phyloP scores from a whole-genome alignment of 2,113 vertebrate genomes.

The Periophthalmus modestus region DNA sequence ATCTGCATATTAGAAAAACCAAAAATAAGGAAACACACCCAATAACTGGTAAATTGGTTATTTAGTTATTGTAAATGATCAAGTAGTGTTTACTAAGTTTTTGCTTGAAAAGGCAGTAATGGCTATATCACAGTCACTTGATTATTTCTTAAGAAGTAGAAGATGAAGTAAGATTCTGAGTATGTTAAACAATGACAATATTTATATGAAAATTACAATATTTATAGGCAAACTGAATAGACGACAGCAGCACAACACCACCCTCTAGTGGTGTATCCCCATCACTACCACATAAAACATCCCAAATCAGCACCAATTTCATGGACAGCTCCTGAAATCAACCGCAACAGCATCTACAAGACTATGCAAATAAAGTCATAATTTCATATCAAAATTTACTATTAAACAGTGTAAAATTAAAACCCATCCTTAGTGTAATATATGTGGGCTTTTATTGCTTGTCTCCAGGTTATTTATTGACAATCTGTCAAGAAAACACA shows the following conservation, averaged over 20 bases:
- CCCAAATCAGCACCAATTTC: constrained; percentile 48
- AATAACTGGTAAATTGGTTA: too few species aligned
- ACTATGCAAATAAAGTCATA: background rate
- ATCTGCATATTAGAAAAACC: too few species aligned
- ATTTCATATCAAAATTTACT: background rate
- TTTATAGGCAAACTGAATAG: background rate
- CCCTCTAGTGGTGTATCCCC: constrained; percentile 55
- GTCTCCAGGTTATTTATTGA: constrained; percentile 41
- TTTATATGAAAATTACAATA: background rate
- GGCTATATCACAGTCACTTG: too few species aligned
- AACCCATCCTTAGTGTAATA: constrained; percentile 17
- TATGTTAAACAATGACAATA: too few species aligned
- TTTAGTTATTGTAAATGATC: too few species aligned
- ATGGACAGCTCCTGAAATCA: constrained; percentile 47
- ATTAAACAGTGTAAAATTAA: constrained; percentile 1
- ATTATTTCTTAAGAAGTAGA: too few species aligned
- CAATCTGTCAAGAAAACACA: constrained; percentile 41
- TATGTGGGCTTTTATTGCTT: constrained; percentile 30
- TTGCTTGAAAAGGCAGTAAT: too few species aligned
- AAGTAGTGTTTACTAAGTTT: too few species aligned
- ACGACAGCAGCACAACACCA: constrained; percentile 27
- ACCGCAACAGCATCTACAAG: background rate
- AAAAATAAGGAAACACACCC: too few species aligned
- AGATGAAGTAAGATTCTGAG: too few species aligned
- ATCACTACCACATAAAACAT: constrained; percentile 29